A percentile compares a stretch with the other conserved stretches of the same genome.
Conservation (phyloP, 2,113 vertebrate species). For the Apodemus speciosus region DNA sequence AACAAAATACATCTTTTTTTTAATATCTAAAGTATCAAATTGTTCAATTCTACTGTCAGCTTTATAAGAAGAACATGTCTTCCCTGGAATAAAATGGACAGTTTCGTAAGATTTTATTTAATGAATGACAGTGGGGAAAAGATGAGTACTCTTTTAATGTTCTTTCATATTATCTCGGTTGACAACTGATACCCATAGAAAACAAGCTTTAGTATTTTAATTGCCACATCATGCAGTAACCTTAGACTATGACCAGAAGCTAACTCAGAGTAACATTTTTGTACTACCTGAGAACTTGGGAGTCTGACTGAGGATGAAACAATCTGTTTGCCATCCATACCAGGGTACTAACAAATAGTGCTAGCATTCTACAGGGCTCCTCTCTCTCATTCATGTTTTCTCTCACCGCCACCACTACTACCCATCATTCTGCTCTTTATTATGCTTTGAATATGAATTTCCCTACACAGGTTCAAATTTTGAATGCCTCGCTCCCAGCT, state of each 20-base stretch:
- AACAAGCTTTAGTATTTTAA: slow-evolving; percentile 40
- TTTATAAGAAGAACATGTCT: slow-evolving; percentile 1
- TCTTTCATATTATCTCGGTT: slow-evolving; percentile 17
- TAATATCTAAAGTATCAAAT: slow-evolving; percentile 23
- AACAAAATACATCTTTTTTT: slow-evolving; percentile 47
- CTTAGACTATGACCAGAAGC: slow-evolving; percentile 51
- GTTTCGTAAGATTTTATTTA: slow-evolving; percentile 29
- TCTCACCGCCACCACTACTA: not conserved
- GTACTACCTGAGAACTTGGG: not conserved
- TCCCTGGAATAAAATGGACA: slow-evolving; percentile 53
- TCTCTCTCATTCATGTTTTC: not conserved
- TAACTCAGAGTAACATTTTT: not conserved
- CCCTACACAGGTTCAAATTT: not conserved
- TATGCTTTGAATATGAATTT: not conserved
- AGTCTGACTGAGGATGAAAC: not conserved
- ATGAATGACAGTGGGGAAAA: slow-evolving; percentile 37
- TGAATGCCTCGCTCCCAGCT: not conserved
- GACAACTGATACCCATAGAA: slow-evolving; percentile 37
- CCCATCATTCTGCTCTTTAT: not conserved
- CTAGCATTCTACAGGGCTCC: not conserved
- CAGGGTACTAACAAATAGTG: not conserved
- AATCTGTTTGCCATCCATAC: not conserved
- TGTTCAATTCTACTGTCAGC: not conserved
- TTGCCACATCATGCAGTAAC: not conserved
- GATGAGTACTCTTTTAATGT: slow-evolving; percentile 40